Evolutionary conservation across 2,113 vertebrate genomes (phyloP), one percentile per base, ranked within the genome.

Genomic region (Grallaria varia): DNA sequence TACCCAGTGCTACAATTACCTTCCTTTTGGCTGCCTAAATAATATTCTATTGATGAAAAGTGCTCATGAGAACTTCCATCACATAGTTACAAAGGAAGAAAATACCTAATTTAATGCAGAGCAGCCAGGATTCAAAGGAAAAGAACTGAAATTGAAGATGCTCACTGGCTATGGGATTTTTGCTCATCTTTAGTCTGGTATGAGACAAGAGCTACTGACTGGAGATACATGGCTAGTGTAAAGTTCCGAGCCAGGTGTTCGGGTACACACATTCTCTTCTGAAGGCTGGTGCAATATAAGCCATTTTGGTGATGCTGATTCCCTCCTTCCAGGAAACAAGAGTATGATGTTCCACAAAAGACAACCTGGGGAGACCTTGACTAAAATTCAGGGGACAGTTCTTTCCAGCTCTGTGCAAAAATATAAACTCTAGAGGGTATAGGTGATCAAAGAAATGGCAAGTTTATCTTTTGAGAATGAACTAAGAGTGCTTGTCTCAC

Each of bases 1-100:
- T 66, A 55, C 47, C 5, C 31, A 44, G 30, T 60, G 56, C 52
- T 76, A 76, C 58, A 91, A 23, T 56, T 73, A 42, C 66, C 40
- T 83, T 72, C 37, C n/a, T 95, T 90, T 72, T 21, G 27, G 22
- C 63, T 84, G 66, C 76, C 84, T 82, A 79, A 87, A 83, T 63
- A 71, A 94, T 49, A 90, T 28, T 37, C 12, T 64, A 37, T 49
- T 69, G 78, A 93, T 53, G 40, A 79, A 79, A 89, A 56, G 8
- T 31, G 40, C n/a, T 72, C 17, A 23, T 64, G 40, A 55, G 11
- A 91, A 85, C 7, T 56, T 79, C 79, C 35, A 56, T 44, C 28
- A 40, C 11, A 44, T 7, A 31, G n/a, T 22, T 80, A 59, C 16
- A 91, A 22, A 72, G 33, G 55, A 91, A 89, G 22, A 78, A 68